A percentile compares a stretch with the other conserved stretches of the same genome.
Conservation (phyloP, 2,113 vertebrate genomes). For the Euleptes europaea region DNA sequence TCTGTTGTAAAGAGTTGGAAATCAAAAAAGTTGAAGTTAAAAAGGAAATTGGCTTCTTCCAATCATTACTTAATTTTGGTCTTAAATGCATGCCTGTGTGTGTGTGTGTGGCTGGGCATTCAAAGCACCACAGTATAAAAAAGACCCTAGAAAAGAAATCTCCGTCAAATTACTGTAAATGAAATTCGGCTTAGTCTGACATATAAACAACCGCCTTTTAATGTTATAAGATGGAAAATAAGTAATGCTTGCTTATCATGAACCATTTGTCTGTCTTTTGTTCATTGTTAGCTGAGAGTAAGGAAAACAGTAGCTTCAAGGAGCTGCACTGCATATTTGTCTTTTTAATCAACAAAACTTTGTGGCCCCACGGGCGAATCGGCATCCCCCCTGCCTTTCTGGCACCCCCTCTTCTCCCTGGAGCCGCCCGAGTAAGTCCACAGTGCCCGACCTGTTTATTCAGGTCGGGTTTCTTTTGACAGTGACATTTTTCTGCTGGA, state of each 20-base stretch:
- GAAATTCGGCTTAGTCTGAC: not conserved
- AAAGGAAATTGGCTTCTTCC: not conserved
- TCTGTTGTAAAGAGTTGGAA: not conserved
- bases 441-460: no score
- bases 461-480: no score
- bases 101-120: not conserved
- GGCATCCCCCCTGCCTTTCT: no score
- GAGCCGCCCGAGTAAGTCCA: no score
- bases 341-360: not conserved
- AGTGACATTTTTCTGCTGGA: not conserved
- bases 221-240: not conserved
- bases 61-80: not conserved
- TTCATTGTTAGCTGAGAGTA: not conserved
- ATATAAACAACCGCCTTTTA: not conserved
- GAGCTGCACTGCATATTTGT: not conserved
- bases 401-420: no score
- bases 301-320: not conserved
- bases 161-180: constrained; percentile 17
- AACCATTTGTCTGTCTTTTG: not conserved
- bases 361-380: no score
- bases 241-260: not conserved
- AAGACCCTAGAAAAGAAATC: not conserved
- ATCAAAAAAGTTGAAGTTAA: not conserved
- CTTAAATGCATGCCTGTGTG: not conserved
- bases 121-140: not conserved